Conservation (phyloP, 2,888 invertebrate species). For the Dione juno region DNA sequence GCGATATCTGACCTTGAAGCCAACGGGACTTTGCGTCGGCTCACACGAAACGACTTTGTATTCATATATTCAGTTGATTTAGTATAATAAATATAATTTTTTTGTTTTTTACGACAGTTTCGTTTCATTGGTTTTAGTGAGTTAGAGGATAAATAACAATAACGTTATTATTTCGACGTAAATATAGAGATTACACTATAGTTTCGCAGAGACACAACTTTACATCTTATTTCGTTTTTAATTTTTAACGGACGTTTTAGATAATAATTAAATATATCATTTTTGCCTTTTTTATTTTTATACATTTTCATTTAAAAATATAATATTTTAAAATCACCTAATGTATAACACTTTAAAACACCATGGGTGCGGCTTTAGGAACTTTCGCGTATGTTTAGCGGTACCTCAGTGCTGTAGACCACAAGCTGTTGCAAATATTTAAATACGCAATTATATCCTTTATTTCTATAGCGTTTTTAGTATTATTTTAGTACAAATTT, state of each 20-base stretch:
- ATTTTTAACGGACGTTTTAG: too few relatives aligned
- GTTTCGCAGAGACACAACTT: too few relatives aligned
- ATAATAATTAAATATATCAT: too few relatives aligned
- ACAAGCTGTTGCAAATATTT: conserved; percentile 26
- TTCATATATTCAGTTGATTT: neutral
- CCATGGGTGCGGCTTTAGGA: conserved; percentile 49
- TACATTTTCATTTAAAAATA: too few relatives aligned
- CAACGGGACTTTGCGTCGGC: conserved; percentile 48
- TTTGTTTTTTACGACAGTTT: too few relatives aligned
- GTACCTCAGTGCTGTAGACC: conserved; percentile 36
- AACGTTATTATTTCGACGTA: too few relatives aligned
- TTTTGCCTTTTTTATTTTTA: too few relatives aligned
- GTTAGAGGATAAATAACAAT: too few relatives aligned
- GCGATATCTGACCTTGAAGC: conserved; percentile 55
- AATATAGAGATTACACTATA: too few relatives aligned
- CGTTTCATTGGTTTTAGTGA: too few relatives aligned
- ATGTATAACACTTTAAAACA: conserved; percentile 43
- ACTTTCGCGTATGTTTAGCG: conserved; percentile 52
- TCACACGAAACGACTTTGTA: conserved; percentile 48
- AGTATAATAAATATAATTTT: too few relatives aligned
- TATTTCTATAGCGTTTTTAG: neutral
- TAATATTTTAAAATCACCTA: conserved; percentile 29
- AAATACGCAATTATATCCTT: conserved; percentile 24
- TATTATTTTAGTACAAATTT: neutral
- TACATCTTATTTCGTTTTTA: too few relatives aligned